Conservation (phyloP, 2,888 invertebrate species). For the Nomada lathburiana region DNA sequence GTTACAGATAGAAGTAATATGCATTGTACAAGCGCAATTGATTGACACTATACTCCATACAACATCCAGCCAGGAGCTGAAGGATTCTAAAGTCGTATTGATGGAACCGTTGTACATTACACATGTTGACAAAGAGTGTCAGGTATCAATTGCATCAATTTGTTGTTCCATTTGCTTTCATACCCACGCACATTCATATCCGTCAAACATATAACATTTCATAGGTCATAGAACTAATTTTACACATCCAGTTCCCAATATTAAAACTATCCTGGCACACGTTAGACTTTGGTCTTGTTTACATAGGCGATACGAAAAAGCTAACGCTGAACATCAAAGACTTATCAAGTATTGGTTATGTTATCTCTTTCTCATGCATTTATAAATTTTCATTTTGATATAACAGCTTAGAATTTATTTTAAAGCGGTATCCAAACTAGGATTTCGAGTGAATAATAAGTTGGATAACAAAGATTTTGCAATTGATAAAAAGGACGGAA, state of each 20-base stretch:
- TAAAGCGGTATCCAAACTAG: slow-evolving; percentile 49
- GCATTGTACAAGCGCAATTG: slow-evolving; percentile 50
- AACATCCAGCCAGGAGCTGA: slow-evolving; percentile 4
- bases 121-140: slow-evolving; percentile 37
- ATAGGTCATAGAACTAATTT: slow-evolving; percentile 69
- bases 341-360: slow-evolving; percentile 63
- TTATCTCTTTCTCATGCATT: slow-evolving; percentile 2
- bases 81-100: slow-evolving; percentile 24
- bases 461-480: slow-evolving; percentile 32
- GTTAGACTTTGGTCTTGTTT: slow-evolving; percentile 74
- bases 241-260: slow-evolving; percentile 71
- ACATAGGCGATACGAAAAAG: slow-evolving; percentile 70
- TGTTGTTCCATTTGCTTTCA: background rate
- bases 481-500: slow-evolving; percentile 13
- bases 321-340: slow-evolving; percentile 71
- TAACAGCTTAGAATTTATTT: slow-evolving; percentile 3
- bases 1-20: slow-evolving; percentile 61
- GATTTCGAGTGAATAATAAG: slow-evolving; percentile 32
- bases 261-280: slow-evolving; percentile 66
- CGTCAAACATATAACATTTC: slow-evolving; percentile 38
- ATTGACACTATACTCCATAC: slow-evolving; percentile 48
- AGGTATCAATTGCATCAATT: slow-evolving; percentile 36
- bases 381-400: background rate
- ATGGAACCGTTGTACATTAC: slow-evolving; percentile 39
- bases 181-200: background rate